phyloP scores from a whole-genome alignment of 2,113 vertebrate genomes.

The Crotalus viridis region DNA sequence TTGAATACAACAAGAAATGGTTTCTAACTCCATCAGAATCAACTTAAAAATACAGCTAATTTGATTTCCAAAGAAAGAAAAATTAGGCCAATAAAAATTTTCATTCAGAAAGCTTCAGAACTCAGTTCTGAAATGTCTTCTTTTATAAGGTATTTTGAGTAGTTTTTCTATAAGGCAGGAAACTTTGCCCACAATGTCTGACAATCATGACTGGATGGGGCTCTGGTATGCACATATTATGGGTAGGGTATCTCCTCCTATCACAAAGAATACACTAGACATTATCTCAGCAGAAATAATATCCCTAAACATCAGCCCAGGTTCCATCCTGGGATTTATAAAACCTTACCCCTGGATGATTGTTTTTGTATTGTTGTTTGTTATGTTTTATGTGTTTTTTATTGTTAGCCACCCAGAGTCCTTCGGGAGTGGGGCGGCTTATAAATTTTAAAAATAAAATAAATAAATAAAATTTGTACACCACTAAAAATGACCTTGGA shows the following conservation, averaged over 20 bases:
- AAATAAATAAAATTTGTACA: not conserved
- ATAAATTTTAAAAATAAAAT: too few relatives aligned
- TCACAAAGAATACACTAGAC: not conserved
- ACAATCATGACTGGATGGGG: not conserved
- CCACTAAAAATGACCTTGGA: not conserved
- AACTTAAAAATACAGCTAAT: conserved; percentile 70
- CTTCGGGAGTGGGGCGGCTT: too few relatives aligned
- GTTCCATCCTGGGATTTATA: not conserved
- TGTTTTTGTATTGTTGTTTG: too few relatives aligned
- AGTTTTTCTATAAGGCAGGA: not conserved
- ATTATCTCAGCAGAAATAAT: not conserved
- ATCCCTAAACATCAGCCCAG: not conserved
- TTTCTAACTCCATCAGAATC: conserved; percentile 59
- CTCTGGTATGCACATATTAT: not conserved
- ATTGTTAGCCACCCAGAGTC: too few relatives aligned
- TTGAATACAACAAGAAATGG: conserved; percentile 68
- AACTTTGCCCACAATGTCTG: not conserved
- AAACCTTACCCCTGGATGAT: too few relatives aligned
- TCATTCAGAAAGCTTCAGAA: conserved; percentile 49
- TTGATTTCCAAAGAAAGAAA: conserved; percentile 65
- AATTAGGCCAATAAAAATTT: conserved; percentile 53
- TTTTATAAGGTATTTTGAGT: conserved; percentile 17
- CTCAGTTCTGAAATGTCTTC: conserved; percentile 31
- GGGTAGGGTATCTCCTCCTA: not conserved
- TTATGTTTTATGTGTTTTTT: too few relatives aligned